Evolutionary conservation across 2,113 vertebrate genomes (phyloP), one percentile per base, ranked within the genome.

Genomic region (Scophthalmus maximus): DNA sequence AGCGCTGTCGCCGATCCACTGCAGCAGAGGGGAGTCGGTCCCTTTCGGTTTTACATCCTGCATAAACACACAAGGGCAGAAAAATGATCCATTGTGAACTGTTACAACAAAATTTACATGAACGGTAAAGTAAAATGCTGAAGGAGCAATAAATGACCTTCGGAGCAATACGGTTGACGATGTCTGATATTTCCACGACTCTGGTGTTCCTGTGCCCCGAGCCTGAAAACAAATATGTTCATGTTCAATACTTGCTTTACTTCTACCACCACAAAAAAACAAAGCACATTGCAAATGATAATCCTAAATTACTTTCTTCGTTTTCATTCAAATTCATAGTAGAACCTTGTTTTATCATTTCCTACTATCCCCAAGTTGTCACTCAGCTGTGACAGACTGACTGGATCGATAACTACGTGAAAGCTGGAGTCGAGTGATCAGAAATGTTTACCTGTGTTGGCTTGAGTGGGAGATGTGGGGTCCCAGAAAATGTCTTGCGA

Each of bases 101-200:
- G n/a, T n/a, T n/a, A n/a, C n/a, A n/a, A n/a, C n/a, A n/a, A n/a
- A n/a, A n/a, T n/a, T n/a, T n/a, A n/a, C n/a, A n/a, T n/a, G n/a
- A n/a, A n/a, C n/a, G n/a, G n/a, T n/a, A n/a, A n/a, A 34, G 18
- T 30, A 8, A 7, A n/a, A 30, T 17, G 36, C 5, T 15, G 27
- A 25, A 63, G 5, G 52, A 61, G 49, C 1, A 11, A n/a, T n/a
- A n/a, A 82, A 62, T 93, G 92, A 99, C 97, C 95, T 96, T 95
- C 77, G 97, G 96, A 85, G 96, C 97, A 81, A 99, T 96, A 2
- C 97, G 94, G 87, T 95, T 96, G 44, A 96, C 97, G 67, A 98
- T 96, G 75, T 98, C 96, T 0, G 96, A 95, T 86, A 99, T 98
- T 81, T 96, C 95, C 71, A 97, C 94, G n/a, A 81, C 79, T 17